phyloP scores from a whole-genome alignment of 1,140 invertebrate species.

The Drosophila repletoides region DNA sequence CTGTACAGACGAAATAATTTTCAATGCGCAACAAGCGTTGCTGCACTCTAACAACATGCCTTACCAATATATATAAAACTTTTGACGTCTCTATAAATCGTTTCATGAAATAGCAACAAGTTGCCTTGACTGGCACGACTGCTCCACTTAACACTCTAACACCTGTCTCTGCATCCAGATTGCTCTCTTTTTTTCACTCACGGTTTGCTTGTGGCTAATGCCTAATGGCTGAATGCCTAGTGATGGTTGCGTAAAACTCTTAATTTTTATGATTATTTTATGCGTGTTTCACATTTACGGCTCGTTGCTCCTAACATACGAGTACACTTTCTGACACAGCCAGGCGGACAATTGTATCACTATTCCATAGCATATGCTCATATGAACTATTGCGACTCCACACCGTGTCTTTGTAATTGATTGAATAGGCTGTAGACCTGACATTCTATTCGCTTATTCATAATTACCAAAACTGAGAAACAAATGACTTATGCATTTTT shows the following conservation, averaged over 20 bases:
- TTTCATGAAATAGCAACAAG: constrained; percentile 24
- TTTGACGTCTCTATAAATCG: constrained; percentile 48
- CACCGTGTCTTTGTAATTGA: constrained; percentile 38
- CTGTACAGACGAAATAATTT: constrained; percentile 43
- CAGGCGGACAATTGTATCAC: constrained; percentile 3
- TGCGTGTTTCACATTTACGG: constrained; percentile 57
- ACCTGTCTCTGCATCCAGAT: constrained; percentile 37
- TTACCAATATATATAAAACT: constrained; percentile 33
- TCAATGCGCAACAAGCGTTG: constrained; percentile 49
- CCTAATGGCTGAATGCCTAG: constrained; percentile 32
- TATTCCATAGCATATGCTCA: no score
- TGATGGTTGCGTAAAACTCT: constrained; percentile 59
- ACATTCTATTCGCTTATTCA: constrained; percentile 30
- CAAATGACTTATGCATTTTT: neutral
- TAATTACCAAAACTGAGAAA: constrained; percentile 1
- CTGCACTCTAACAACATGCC: constrained; percentile 23
- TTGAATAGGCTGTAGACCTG: constrained; percentile 22
- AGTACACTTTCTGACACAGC: neutral
- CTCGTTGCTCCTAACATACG: constrained; percentile 41
- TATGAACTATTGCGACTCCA: neutral
- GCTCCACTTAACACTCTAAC: constrained; percentile 70
- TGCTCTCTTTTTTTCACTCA: constrained; percentile 47
- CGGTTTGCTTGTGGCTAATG: no score
- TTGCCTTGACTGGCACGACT: constrained; percentile 38
- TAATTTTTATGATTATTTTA: constrained; percentile 73